phyloP scores from a whole-genome alignment of 2,797 vertebrate genomes.

The Podarcis lilfordi region DNA sequence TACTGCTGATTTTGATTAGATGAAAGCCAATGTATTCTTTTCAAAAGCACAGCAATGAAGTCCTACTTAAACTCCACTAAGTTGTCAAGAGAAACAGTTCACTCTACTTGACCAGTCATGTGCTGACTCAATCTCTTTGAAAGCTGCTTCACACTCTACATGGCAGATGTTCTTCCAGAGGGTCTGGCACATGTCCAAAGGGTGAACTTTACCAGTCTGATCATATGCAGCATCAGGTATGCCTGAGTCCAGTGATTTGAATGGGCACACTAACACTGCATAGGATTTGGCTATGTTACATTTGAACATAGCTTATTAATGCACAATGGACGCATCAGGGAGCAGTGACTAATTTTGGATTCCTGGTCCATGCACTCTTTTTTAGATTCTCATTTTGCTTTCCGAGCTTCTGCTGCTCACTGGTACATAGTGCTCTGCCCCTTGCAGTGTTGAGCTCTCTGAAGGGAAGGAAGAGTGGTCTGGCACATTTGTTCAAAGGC shows the following conservation, averaged over 20 bases:
- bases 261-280: background rate
- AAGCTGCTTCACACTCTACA: background rate
- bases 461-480: background rate
- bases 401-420: background rate
- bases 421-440: background rate
- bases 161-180: background rate
- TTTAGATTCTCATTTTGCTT: background rate
- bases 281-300: background rate
- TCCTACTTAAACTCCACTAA: slow-evolving; percentile 23
- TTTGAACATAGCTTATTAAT: background rate
- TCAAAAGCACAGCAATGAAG: slow-evolving; percentile 51
- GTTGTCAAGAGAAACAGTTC: slow-evolving; percentile 8
- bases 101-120: background rate
- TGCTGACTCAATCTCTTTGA: background rate
- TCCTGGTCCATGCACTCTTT: background rate
- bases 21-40: slow-evolving; percentile 36
- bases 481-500: background rate
- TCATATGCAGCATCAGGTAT: background rate
- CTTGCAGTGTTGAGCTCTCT: too few relatives aligned
- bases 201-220: background rate
- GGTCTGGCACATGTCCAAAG: background rate
- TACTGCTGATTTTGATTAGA: slow-evolving; percentile 33
- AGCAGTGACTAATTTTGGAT: background rate
- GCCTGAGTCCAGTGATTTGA: background rate
- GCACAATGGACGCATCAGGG: background rate